A percentile compares a stretch with the other conserved stretches of the same genome.
Conservation (phyloP, 2,888 invertebrate species). For the Apodemia zela region DNA sequence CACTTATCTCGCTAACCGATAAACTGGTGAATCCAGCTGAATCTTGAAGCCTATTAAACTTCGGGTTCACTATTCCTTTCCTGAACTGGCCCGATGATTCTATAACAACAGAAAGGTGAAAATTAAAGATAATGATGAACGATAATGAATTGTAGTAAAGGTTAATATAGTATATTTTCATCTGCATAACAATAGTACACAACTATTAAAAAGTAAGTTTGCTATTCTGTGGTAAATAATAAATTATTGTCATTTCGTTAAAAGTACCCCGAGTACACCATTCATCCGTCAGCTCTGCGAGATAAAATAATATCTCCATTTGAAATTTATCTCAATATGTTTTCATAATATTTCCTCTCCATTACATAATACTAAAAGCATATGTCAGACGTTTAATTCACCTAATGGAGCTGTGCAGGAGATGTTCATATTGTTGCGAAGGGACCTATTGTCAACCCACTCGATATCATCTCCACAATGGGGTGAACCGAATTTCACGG, state of each 20-base stretch:
- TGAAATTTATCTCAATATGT: constrained; percentile 25
- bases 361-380: constrained; percentile 25
- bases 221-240: constrained; percentile 16
- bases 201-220: no score
- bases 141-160: no score
- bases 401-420: constrained; percentile 51
- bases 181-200: no score
- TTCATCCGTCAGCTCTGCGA: constrained; percentile 3
- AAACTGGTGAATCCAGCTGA: no score
- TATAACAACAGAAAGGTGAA: no score
- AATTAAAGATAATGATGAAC: no score
- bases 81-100: no score
- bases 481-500: constrained; percentile 18
- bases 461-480: constrained; percentile 28
- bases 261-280: background rate
- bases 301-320: constrained; percentile 18
- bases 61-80: no score
- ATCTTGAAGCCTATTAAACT: no score
- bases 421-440: constrained; percentile 40
- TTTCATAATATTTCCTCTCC: constrained; percentile 24
- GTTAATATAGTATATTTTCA: no score
- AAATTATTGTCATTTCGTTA: constrained; percentile 3
- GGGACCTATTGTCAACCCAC: constrained; percentile 32
- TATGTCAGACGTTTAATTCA: constrained; percentile 52
- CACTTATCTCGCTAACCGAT: no score